A percentile compares a stretch with the other conserved stretches of the same genome.
Evolutionary conservation across 2,888 invertebrate genomes (phyloP).

Genomic region (Malthinus seriepunctatus): DNA sequence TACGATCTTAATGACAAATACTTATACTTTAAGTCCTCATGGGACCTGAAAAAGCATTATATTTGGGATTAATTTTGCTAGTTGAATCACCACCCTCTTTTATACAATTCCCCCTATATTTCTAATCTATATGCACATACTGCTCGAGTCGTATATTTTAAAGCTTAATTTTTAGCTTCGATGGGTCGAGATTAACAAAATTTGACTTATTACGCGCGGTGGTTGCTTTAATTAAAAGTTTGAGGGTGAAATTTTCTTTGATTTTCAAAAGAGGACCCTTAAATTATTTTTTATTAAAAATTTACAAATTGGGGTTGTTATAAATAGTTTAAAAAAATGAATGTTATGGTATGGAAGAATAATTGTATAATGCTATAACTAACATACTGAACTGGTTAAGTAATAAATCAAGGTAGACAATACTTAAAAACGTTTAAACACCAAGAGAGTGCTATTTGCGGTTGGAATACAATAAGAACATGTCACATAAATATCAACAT

Average conservation of each 20-base stretch:
- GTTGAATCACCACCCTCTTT: constrained; percentile 6
- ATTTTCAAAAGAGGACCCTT: too few species aligned
- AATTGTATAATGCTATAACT: too few species aligned
- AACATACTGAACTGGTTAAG: constrained; percentile 18
- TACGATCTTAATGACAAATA: not conserved
- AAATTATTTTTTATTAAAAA: too few species aligned
- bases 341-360: too few species aligned
- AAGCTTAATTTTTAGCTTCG: not conserved
- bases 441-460: constrained; percentile 37
- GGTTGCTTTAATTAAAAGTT: too few species aligned
- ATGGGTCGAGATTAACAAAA: too few species aligned
- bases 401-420: constrained; percentile 40
- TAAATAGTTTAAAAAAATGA: too few species aligned
- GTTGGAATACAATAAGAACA: constrained; percentile 38
- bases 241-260: too few species aligned
- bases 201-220: too few species aligned
- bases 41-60: not conserved
- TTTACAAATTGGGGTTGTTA: too few species aligned
- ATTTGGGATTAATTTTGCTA: not conserved
- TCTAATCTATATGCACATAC: not conserved
- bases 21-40: not conserved
- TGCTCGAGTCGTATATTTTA: not conserved
- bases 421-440: constrained; percentile 30
- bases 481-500: constrained; percentile 44
- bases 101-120: not conserved